Conservation (phyloP, 2,797 vertebrate species). For the Distichodus sexfasciatus region DNA sequence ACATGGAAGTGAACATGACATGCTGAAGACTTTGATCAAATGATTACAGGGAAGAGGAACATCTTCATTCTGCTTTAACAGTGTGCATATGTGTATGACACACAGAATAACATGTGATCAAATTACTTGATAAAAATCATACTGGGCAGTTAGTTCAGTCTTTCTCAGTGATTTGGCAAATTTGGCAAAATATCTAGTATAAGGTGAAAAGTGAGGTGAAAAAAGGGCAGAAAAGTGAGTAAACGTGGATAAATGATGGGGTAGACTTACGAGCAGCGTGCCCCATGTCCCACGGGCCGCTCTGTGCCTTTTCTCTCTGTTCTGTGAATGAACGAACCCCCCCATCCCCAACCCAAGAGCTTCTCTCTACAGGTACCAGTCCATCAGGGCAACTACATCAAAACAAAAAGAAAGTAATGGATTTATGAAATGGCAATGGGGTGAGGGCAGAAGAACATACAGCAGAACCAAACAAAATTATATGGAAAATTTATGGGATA, state of each 20-base stretch:
- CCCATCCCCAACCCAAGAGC: constrained; percentile 41
- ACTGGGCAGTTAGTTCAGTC: background rate
- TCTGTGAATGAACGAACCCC: constrained; percentile 28
- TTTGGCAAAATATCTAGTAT: background rate
- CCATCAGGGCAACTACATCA: constrained; percentile 48
- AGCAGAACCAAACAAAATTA: constrained; percentile 35
- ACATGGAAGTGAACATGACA: constrained; percentile 12
- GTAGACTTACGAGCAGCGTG: constrained; percentile 36
- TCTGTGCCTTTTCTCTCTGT: constrained; percentile 28
- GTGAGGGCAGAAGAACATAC: constrained; percentile 24
- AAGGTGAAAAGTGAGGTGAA: background rate
- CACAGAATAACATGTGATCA: background rate
- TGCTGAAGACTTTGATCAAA: constrained; percentile 3
- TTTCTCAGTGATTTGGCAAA: background rate
- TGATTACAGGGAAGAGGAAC: background rate
- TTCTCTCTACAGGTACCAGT: constrained; percentile 35
- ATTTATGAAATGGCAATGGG: constrained; percentile 48
- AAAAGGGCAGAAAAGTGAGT: background rate
- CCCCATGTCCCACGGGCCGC: constrained; percentile 5
- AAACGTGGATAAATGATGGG: constrained; percentile 17
- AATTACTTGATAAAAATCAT: background rate
- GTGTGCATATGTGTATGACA: background rate
- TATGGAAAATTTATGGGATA: constrained; percentile 19
- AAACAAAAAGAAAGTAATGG: constrained; percentile 50
- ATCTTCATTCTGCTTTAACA: background rate